Evolutionary conservation across 2,888 invertebrate species (phyloP).

Genomic region (Mantis religiosa): DNA sequence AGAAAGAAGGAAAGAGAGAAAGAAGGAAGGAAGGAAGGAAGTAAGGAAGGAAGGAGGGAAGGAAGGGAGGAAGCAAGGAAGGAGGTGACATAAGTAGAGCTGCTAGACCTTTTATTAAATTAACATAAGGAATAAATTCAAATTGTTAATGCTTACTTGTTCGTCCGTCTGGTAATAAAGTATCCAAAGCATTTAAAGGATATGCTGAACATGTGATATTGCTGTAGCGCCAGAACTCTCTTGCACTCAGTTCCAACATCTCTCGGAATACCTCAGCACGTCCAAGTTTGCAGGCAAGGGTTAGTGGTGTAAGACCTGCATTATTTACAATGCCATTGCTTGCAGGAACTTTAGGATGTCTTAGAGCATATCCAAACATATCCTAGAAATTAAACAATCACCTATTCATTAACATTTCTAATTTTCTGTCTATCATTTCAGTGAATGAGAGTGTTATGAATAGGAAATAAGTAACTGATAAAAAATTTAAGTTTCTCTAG

Average conservation of each 20-base stretch:
- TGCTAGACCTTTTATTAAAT: no score
- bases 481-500: no score
- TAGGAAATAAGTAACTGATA: no score
- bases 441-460: no score
- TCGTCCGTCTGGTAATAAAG: conserved; percentile 86
- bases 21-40: no score
- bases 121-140: no score
- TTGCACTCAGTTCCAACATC: conserved; percentile 91
- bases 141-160: conserved; percentile 67
- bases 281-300: conserved; percentile 93
- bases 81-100: no score
- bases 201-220: conserved; percentile 98
- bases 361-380: conserved; percentile 96
- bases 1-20: no score
- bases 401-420: background rate
- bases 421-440: background rate
- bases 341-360: conserved; percentile 90
- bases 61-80: no score
- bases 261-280: conserved; percentile 94
- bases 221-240: conserved; percentile 98
- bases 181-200: conserved; percentile 93
- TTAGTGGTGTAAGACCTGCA: conserved; percentile 89
- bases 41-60: no score
- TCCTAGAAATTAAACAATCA: conserved; percentile 57
- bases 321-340: conserved; percentile 86